Conservation (phyloP, 2,797 vertebrate genomes). For the Sphenodon punctatus region DNA sequence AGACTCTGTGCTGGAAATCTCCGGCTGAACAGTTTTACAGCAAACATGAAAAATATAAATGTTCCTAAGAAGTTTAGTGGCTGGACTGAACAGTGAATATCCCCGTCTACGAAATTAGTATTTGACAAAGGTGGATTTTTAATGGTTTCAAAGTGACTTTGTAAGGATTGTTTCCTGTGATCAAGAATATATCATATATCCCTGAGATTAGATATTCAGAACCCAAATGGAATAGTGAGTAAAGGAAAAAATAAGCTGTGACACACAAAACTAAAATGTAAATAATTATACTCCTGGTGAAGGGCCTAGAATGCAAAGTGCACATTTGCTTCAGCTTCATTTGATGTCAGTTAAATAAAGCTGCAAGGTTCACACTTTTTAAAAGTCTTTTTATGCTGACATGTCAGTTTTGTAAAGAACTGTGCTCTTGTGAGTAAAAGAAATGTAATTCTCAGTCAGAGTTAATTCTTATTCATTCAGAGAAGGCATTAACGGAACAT, state of each 20-base stretch:
- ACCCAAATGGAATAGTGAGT: not conserved
- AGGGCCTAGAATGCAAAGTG: not conserved
- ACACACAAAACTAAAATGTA: constrained; percentile 18
- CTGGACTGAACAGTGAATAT: not conserved
- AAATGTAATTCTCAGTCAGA: constrained; percentile 28
- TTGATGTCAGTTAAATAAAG: constrained; percentile 44
- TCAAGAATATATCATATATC: not conserved
- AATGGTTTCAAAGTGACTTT: not conserved
- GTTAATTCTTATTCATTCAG: constrained; percentile 30
- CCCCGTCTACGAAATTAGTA: not conserved
- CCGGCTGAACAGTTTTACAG: not conserved
- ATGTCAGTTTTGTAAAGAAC: constrained; percentile 20
- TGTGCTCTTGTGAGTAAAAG: constrained; percentile 5
- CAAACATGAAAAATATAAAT: not conserved
- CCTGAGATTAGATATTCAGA: not conserved
- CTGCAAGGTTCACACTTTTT: constrained; percentile 42
- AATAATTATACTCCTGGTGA: constrained; percentile 18
- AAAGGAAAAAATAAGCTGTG: constrained; percentile 5
- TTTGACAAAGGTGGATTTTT: not conserved
- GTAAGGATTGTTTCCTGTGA: not conserved
- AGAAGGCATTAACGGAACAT: constrained; percentile 3
- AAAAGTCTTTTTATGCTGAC: constrained; percentile 47
- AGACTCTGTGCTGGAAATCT: not conserved
- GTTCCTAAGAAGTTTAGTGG: not conserved
- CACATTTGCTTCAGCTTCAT: constrained; percentile 32